Evolutionary conservation across 2,113 vertebrate genomes (phyloP), one percentile per base, ranked within the genome.

Genomic region (Neodon shergylaensis): DNA sequence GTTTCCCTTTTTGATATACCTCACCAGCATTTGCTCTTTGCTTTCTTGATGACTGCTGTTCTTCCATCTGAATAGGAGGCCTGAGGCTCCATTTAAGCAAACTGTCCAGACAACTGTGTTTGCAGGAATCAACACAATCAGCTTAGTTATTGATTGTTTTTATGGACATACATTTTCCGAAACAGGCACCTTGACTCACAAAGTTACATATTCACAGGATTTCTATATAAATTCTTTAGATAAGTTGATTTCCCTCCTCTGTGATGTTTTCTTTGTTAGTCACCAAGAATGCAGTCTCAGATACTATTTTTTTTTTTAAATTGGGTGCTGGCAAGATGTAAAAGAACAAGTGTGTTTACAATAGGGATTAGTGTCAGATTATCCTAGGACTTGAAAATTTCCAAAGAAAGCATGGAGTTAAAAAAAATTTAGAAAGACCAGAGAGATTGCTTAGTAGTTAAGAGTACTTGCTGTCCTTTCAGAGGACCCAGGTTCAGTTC

Each of bases 131-230:
- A 28, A 28, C 63, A 22, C 44, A 47, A 36, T 81, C 88, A 81
- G 63, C 28, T 73, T 81, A 26, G 47, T 72, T 95, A 54, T 44
- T 65, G 19, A n/a, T 92, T 54, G 70, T 92, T 95, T 96, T 88
- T 28, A 19, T 93, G 58, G 49, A 44, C 2, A 47, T 70, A 39
- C 44, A 47, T 63, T 77, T 86, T 92, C 84, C 58, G 26, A n/a
- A 72, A 66, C n/a, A 61, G 82, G 86, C 54, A n/a, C 39, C 17
- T 83, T 89, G 78, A 72, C 5, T 95, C 7, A 61, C 26, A 19
- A 82, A 84, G 19, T 21, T 39, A 94, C 39, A 7, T 2, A 11
- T 76, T 76, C 76, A 63, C 33, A 89, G 31, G 5, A 17, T 74
- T 76, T 84, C 72, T 83, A 92, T 33, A 33, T 76, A 86, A 83